These are phyloP conservation scores for Eulemur albifrons DNA, from an alignment of 2,797 vertebrate genomes.

Conservation along the genomic window DNA sequence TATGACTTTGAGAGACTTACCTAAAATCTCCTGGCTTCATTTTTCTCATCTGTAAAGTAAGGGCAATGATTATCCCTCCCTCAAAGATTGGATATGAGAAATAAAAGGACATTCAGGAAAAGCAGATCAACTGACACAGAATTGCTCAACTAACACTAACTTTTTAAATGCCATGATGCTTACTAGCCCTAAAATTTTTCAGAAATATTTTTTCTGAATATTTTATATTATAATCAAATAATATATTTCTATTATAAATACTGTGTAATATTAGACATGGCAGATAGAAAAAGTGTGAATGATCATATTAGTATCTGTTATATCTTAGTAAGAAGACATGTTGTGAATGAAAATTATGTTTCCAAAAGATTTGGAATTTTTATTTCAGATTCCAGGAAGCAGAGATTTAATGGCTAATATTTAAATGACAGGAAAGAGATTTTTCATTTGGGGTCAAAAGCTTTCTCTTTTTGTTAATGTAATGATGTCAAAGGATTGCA, in stretches of 20 bases:
- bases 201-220: conserved; percentile 44
- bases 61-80: neutral
- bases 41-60: conserved; percentile 26
- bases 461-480: conserved; percentile 67
- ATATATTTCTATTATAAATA: neutral
- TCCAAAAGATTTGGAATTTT: conserved; percentile 71
- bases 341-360: conserved; percentile 52
- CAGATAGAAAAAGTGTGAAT: conserved; percentile 1
- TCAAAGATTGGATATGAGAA: neutral
- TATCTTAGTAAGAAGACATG: conserved; percentile 43
- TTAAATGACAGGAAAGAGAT: conserved; percentile 72
- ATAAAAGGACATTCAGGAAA: neutral
- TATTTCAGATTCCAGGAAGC: conserved; percentile 74
- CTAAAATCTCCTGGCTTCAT: neutral
- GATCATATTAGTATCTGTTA: neutral
- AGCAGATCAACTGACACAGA: neutral
- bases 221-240: neutral
- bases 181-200: neutral
- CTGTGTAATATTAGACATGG: neutral
- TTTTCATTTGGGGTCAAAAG: conserved; percentile 73
- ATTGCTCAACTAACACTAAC: neutral
- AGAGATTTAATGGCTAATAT: conserved; percentile 71
- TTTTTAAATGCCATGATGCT: conserved; percentile 1
- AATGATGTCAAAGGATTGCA: conserved; percentile 68
- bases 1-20: neutral